Percentiles rank a stretch among this genome's conserved stretches.
These are phyloP conservation scores for Prionailurus bengalensis DNA, from an alignment of 2,113 vertebrate species.

Conservation along the genomic window DNA sequence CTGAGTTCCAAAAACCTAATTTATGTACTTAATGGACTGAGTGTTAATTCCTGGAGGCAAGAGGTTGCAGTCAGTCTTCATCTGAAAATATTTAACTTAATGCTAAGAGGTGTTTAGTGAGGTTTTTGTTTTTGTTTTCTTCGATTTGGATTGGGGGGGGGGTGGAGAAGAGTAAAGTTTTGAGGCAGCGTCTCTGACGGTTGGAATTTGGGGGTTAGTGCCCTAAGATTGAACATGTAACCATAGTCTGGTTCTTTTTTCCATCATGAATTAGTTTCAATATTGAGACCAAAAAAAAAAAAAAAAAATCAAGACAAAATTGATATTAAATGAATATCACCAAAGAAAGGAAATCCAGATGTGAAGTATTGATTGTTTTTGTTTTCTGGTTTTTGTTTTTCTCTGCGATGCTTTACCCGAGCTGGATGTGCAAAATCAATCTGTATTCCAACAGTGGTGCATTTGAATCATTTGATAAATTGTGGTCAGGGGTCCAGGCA, in stretches of 20 bases:
- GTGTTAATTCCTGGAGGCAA: slow-evolving; percentile 54
- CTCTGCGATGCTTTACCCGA: neutral
- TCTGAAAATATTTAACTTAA: slow-evolving; percentile 30
- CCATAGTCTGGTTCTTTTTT: neutral
- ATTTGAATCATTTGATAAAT: neutral
- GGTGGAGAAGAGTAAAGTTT: neutral
- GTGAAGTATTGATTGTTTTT: neutral
- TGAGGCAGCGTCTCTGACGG: slow-evolving; percentile 14
- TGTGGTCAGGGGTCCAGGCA: neutral
- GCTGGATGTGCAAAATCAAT: neutral
- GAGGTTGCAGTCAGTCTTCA: neutral
- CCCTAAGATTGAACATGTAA: neutral
- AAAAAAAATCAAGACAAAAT: slow-evolving; percentile 43
- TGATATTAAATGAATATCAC: neutral
- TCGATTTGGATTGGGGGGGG: neutral
- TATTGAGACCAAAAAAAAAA: neutral
- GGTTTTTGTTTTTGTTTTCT: neutral
- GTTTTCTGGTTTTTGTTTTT: neutral
- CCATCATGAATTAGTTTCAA: neutral
- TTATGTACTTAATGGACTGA: slow-evolving; percentile 50
- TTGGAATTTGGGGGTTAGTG: neutral
- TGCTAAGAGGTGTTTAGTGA: neutral
- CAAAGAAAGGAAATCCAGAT: neutral
- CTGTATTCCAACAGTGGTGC: neutral
- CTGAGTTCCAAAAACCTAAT: slow-evolving; percentile 46